Evolutionary conservation across 2,797 vertebrate genomes (phyloP).

Genomic region (Anomalospiza imberbis): DNA sequence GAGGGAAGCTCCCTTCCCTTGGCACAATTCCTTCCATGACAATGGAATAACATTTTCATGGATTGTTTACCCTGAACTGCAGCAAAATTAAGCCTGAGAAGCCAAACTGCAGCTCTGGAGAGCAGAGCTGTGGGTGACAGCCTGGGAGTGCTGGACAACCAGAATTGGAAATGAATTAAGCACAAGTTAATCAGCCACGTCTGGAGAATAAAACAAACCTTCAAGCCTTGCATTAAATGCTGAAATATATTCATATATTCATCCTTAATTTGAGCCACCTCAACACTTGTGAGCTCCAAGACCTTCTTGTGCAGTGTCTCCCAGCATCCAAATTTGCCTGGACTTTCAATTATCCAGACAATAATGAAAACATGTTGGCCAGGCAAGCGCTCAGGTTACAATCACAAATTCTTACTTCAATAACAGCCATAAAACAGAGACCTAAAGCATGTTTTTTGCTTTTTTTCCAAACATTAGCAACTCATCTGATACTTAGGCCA

Average conservation of each 20-base stretch:
- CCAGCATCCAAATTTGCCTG: slow-evolving; percentile 61
- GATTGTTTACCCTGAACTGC: not conserved
- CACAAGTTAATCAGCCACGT: not conserved
- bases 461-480: slow-evolving; percentile 78
- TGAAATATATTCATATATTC: not conserved
- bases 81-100: not conserved
- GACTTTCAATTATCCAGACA: slow-evolving; percentile 73
- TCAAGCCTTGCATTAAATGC: not conserved
- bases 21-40: not conserved
- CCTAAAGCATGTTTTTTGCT: slow-evolving; percentile 80
- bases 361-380: slow-evolving; percentile 52
- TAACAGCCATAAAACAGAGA: slow-evolving; percentile 84
- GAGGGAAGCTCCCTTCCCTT: not conserved
- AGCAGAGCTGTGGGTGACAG: not conserved
- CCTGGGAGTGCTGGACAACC: not conserved
- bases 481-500: slow-evolving; percentile 84
- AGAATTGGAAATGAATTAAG: not conserved
- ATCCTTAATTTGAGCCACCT: not conserved
- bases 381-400: slow-evolving; percentile 72
- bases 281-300: not conserved
- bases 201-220: not conserved
- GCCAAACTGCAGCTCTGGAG: rapidly evolving
- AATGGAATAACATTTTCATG: no score
- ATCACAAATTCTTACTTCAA: slow-evolving; percentile 83
- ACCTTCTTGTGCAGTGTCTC: not conserved